These are phyloP conservation scores for Planococcus citri DNA, from an alignment of 1,140 invertebrate species.

Conservation along the genomic window DNA sequence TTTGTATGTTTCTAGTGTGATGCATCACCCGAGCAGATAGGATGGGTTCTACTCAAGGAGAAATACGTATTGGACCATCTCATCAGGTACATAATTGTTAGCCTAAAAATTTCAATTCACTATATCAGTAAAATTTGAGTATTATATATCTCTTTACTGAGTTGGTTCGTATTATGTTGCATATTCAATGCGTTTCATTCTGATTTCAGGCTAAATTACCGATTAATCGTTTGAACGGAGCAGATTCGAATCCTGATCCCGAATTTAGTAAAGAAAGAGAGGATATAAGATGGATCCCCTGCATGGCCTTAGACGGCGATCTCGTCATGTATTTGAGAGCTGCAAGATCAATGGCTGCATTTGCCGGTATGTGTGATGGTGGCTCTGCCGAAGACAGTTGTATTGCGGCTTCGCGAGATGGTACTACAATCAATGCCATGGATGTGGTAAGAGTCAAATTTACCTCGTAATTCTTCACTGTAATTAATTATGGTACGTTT, in stretches of 20 bases:
- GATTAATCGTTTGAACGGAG: slow-evolving; percentile 47
- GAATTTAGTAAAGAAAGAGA: slow-evolving; percentile 64
- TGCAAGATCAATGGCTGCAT: slow-evolving; percentile 88
- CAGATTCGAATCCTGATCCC: slow-evolving; percentile 54
- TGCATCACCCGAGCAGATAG: slow-evolving; percentile 10
- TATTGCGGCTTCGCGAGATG: slow-evolving; percentile 87
- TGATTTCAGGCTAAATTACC: slow-evolving; percentile 54
- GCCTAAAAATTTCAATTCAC: slow-evolving; percentile 5
- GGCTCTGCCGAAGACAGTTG: slow-evolving; percentile 93
- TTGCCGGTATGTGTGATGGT: slow-evolving; percentile 95
- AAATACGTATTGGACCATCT: slow-evolving; percentile 86
- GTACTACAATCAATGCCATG: slow-evolving; percentile 94
- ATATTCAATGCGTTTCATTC: neutral
- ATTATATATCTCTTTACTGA: no score
- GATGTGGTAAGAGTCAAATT: slow-evolving; percentile 54
- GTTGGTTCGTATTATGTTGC: no score
- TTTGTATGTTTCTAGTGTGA: neutral
- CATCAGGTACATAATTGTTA: slow-evolving; percentile 64
- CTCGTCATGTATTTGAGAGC: slow-evolving; percentile 94
- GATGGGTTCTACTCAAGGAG: slow-evolving; percentile 62
- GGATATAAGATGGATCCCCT: slow-evolving; percentile 84
- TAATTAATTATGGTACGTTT: no score
- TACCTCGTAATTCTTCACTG: no score
- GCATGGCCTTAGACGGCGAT: slow-evolving; percentile 81
- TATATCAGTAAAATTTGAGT: no score